Conservation (phyloP, 2,113 vertebrate genomes). For the Rhodinocichla rosea region DNA sequence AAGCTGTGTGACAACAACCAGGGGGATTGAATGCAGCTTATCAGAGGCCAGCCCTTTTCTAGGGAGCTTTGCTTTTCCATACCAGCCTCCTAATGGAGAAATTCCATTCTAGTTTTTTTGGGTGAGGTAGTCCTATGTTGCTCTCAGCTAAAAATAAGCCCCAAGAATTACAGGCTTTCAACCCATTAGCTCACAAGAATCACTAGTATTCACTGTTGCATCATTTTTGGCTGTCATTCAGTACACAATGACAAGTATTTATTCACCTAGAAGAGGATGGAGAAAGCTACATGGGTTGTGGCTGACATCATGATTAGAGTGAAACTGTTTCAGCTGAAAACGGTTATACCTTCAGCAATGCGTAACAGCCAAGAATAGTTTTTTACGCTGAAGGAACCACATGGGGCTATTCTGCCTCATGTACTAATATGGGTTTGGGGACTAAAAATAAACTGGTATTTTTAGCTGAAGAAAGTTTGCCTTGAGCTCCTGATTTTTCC, state of each 20-base stretch:
- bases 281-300: not conserved
- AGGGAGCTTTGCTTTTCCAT: not conserved
- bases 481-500: not conserved
- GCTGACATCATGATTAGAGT: not conserved
- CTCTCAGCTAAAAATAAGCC: not conserved
- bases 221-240: not conserved
- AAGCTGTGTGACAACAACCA: not conserved
- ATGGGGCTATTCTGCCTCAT: not conserved
- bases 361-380: not conserved
- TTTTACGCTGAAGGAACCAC: not conserved
- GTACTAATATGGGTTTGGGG: not conserved
- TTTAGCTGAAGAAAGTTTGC: not conserved
- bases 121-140: not conserved
- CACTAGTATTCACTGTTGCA: not conserved
- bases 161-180: not conserved
- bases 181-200: not conserved
- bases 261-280: not conserved
- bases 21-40: not conserved
- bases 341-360: not conserved
- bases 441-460: conserved; percentile 35
- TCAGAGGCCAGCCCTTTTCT: not conserved
- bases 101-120: not conserved
- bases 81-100: not conserved
- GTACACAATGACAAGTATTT: not conserved
- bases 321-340: not conserved